These are phyloP conservation scores for Rugalucina vietnamica DNA, from an alignment of 2,888 invertebrate species.

Conservation along the genomic window DNA sequence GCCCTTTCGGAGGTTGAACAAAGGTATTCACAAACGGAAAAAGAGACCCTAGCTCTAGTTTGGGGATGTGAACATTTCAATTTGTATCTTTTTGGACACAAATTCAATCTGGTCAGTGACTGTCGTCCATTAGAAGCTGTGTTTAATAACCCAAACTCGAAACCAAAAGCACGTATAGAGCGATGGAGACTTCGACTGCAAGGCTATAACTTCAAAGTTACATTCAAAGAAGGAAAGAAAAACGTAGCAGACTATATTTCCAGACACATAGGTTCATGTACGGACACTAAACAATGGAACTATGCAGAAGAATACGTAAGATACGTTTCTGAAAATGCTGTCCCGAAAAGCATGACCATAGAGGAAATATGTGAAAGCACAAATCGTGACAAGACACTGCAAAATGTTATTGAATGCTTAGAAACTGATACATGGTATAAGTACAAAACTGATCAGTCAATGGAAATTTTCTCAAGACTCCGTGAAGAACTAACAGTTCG, in stretches of 20 bases:
- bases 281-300: conserved; percentile 26
- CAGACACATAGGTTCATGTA: conserved; percentile 49
- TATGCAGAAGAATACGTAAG: conserved; percentile 66
- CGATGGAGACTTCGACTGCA: no score
- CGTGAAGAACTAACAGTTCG: no score
- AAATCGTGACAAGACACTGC: conserved; percentile 49
- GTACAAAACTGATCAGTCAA: no score
- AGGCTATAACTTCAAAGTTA: no score
- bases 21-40: conserved; percentile 66
- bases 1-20: conserved; percentile 58
- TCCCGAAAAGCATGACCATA: conserved; percentile 65
- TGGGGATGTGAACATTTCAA: conserved; percentile 50
- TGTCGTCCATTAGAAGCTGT: no score
- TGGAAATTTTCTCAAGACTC: no score
- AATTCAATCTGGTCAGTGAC: no score
- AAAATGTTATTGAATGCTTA: conserved; percentile 46
- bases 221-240: no score
- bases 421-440: conserved; percentile 46
- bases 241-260: conserved; percentile 71
- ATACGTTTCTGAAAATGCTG: conserved; percentile 46
- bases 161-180: no score
- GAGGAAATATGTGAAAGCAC: conserved; percentile 61
- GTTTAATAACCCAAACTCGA: no score
- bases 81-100: no score
- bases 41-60: conserved; percentile 68